Evolutionary conservation across 2,113 vertebrate species (phyloP), one percentile per base, ranked within the genome.

Genomic region (Meriones unguiculatus): DNA sequence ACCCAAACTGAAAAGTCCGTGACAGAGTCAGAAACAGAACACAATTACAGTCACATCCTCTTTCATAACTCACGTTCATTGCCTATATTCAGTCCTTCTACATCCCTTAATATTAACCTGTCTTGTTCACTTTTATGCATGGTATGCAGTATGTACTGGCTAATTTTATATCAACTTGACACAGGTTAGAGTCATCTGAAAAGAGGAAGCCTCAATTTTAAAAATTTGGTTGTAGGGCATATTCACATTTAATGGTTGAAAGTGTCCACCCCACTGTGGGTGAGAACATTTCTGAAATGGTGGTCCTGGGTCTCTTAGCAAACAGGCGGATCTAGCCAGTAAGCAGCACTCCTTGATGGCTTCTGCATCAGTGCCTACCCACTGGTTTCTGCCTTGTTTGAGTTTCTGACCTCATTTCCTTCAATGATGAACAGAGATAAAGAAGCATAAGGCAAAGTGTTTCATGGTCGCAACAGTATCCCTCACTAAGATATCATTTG

Each of bases 311-410:
- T n/a, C 59, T 59, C 22, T n/a, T 24, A 81, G 52, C n/a, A 59
- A 59, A 13, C 28, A 54, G 17, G 17, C 8, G 2, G 50, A 78
- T 25, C 28, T 8, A 52, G 46, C 25, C 46, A 52, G 14, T 52
- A 30, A 9, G 13, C 7, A 9, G 3, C 3, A 46, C 22, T 25
- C 24, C 7, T 17, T 7, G 4, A 5, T 32, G 50, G 30, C 8
- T 1, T 80, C 15, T 54, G 30, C 30, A 9, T 54, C 50, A 69
- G 67, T 30, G 30, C 67, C 28, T 69, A 14, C 11, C 25, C 30
- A 11, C 35, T 54, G 15, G 50, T 54, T 80, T 35, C 46, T 5
- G 3, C 50, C 50, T 12, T 35, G 50, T 80, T 80, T 54, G 17
- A 52, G 17, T 54, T 80, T 28, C 17, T 54, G 3, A 54, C 11